phyloP scores from a whole-genome alignment of 2,113 vertebrate species.

The Fregata magnificens region DNA sequence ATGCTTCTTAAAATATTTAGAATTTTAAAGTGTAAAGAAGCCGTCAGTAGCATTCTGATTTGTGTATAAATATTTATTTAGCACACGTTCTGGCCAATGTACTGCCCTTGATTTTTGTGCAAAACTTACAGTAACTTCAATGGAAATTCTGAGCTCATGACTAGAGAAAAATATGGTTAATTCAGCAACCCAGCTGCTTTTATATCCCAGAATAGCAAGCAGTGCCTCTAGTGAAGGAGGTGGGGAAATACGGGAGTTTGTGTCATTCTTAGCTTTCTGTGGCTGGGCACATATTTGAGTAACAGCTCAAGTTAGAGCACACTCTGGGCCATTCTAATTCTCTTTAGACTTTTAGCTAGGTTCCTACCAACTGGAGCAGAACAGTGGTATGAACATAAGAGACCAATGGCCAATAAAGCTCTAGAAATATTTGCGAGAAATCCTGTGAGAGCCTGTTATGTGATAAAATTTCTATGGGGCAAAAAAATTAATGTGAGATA shows the following conservation, averaged over 20 bases:
- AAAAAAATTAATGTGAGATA: neutral
- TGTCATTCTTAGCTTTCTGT: constrained; percentile 17
- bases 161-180: constrained; percentile 59
- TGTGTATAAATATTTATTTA: constrained; percentile 74
- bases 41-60: constrained; percentile 69
- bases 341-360: neutral
- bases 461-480: neutral
- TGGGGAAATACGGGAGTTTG: neutral
- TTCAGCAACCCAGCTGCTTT: constrained; percentile 53
- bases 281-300: neutral
- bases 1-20: constrained; percentile 74
- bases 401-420: neutral
- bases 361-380: neutral
- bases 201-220: constrained; percentile 44
- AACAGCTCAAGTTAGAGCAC: neutral
- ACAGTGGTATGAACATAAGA: neutral
- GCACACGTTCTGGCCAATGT: constrained; percentile 70
- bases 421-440: neutral
- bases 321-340: neutral
- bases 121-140: constrained; percentile 58
- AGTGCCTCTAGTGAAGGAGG: constrained; percentile 29
- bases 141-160: constrained; percentile 44
- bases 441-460: neutral
- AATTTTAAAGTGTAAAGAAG: constrained; percentile 71
- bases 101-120: constrained; percentile 60